Evolutionary conservation across 2,797 vertebrate genomes (phyloP).

Genomic region (Microctenopoma steveboyesi): DNA sequence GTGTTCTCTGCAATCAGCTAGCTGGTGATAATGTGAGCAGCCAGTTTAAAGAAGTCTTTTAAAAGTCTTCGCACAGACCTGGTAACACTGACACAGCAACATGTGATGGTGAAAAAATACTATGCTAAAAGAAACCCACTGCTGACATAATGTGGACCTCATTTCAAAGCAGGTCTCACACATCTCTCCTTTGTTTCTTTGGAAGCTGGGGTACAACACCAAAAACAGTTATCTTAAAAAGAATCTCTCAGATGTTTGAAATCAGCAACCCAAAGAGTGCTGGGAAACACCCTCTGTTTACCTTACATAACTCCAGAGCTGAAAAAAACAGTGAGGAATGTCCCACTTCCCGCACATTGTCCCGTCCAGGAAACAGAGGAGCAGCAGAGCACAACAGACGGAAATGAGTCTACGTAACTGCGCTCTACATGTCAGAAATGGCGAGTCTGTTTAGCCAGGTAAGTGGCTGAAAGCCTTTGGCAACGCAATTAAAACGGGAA

Average conservation of each 20-base stretch:
- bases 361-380: constrained; percentile 56
- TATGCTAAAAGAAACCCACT: not conserved
- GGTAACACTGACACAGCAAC: constrained; percentile 17
- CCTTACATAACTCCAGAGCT: constrained; percentile 11
- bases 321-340: constrained; percentile 13
- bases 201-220: not conserved
- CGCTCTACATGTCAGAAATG: constrained; percentile 8
- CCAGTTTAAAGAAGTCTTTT: not conserved
- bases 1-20: constrained; percentile 65
- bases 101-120: constrained; percentile 27
- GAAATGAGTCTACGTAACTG: constrained; percentile 24
- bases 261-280: constrained; percentile 13
- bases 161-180: not conserved
- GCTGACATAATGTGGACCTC: not conserved
- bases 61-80: not conserved
- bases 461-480: constrained; percentile 33
- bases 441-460: not conserved
- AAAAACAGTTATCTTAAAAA: not conserved
- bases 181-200: not conserved
- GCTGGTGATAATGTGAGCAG: constrained; percentile 34
- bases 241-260: not conserved
- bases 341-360: constrained; percentile 33
- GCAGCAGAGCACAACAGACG: constrained; percentile 22
- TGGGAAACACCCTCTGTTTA: constrained; percentile 21
- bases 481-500: constrained; percentile 25